These are phyloP conservation scores for Lepidochitona cinerea DNA, from an alignment of 2,888 invertebrate species.

Conservation along the genomic window DNA sequence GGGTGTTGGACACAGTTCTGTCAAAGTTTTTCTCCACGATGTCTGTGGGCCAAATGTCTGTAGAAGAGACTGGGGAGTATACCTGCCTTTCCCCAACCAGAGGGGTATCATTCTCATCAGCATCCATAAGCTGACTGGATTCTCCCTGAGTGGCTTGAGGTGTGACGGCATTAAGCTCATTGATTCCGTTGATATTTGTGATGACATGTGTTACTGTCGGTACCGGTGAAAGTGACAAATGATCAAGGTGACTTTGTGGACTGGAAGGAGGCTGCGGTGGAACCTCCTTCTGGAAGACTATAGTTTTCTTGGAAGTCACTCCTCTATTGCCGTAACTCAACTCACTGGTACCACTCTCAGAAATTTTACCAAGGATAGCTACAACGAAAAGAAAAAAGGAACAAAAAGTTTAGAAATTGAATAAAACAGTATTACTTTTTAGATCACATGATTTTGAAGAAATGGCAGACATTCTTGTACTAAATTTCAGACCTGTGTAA, in stretches of 20 bases:
- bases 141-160: neutral
- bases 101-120: neutral
- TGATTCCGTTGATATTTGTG: neutral
- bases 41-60: slow-evolving; percentile 56
- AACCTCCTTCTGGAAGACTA: neutral
- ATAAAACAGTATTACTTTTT: too few relatives aligned
- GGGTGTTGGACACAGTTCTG: slow-evolving; percentile 13
- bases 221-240: neutral
- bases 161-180: neutral
- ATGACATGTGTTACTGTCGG: neutral
- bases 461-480: too few relatives aligned
- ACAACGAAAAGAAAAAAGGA: too few relatives aligned
- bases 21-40: slow-evolving; percentile 35
- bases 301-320: neutral
- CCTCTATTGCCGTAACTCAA: too few relatives aligned
- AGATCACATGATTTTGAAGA: too few relatives aligned
- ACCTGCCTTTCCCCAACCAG: neutral
- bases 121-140: too few relatives aligned
- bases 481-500: too few relatives aligned
- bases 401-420: too few relatives aligned
- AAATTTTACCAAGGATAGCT: too few relatives aligned
- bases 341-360: too few relatives aligned
- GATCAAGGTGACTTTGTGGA: neutral
- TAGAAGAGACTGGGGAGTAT: slow-evolving; percentile 21
- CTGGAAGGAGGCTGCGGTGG: neutral